Percentiles rank a stretch among this genome's conserved stretches.
phyloP scores from a whole-genome alignment of 2,888 invertebrate species.

The Leucophenga montana region DNA sequence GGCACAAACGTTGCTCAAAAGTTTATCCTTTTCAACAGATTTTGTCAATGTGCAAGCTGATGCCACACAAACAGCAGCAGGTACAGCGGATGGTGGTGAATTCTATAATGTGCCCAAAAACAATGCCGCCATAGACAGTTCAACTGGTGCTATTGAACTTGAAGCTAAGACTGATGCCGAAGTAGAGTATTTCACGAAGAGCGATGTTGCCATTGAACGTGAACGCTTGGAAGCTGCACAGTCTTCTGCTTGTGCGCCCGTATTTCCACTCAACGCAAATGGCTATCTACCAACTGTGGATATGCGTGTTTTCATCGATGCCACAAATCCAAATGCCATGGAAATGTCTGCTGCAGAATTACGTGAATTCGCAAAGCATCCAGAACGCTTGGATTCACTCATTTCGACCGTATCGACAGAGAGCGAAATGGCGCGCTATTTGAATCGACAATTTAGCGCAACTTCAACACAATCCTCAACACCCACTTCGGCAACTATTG shows the following conservation, averaged over 20 bases:
- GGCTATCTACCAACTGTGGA: slow-evolving; percentile 70
- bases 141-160: slow-evolving; percentile 39
- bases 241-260: slow-evolving; percentile 33
- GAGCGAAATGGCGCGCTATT: slow-evolving; percentile 63
- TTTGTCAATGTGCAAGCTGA: slow-evolving; percentile 58
- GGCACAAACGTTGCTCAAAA: slow-evolving; percentile 65
- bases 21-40: slow-evolving; percentile 71
- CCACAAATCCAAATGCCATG: slow-evolving; percentile 37
- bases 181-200: slow-evolving; percentile 71
- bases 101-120: slow-evolving; percentile 72
- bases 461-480: slow-evolving; percentile 38
- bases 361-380: slow-evolving; percentile 56
- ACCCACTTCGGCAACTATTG: slow-evolving; percentile 42
- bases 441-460: slow-evolving; percentile 61
- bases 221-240: slow-evolving; percentile 47
- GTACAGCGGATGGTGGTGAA: slow-evolving; percentile 43
- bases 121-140: slow-evolving; percentile 50
- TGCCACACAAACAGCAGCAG: not conserved
- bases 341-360: slow-evolving; percentile 61
- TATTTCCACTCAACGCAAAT: slow-evolving; percentile 45
- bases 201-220: slow-evolving; percentile 67
- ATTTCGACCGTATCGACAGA: slow-evolving; percentile 68
- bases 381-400: slow-evolving; percentile 67
- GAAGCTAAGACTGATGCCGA: slow-evolving; percentile 66
- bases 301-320: slow-evolving; percentile 64